Percentiles rank a stretch among this genome's conserved stretches.
Conservation (phyloP, 2,797 vertebrate genomes). For the Catostomus latipinnis region DNA sequence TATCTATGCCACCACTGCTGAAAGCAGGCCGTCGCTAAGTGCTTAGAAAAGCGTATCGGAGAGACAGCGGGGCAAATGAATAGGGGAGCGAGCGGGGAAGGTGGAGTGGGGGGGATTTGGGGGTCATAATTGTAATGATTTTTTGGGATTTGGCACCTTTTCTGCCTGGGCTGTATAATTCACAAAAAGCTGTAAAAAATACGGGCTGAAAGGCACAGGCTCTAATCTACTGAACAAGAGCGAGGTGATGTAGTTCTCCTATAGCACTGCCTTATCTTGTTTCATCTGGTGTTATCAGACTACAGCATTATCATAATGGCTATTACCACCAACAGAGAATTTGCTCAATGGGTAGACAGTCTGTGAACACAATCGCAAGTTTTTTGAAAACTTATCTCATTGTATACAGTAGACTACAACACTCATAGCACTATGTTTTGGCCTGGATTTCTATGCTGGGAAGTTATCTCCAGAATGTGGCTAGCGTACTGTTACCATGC, state of each 20-base stretch:
- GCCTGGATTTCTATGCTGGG: slow-evolving; percentile 38
- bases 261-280: slow-evolving; percentile 54
- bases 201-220: slow-evolving; percentile 26
- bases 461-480: slow-evolving; percentile 36
- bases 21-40: slow-evolving; percentile 42
- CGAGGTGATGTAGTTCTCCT: slow-evolving; percentile 21
- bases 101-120: background rate
- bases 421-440: slow-evolving; percentile 38
- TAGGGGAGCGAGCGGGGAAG: slow-evolving; percentile 1
- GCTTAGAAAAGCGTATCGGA: slow-evolving; percentile 37
- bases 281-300: slow-evolving; percentile 55
- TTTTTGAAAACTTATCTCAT: slow-evolving; percentile 41
- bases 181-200: slow-evolving; percentile 30
- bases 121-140: slow-evolving; percentile 51
- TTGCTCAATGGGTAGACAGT: slow-evolving; percentile 20
- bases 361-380: slow-evolving; percentile 43
- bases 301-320: slow-evolving; percentile 59
- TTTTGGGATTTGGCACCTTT: slow-evolving; percentile 7
- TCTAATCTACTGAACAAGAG: slow-evolving; percentile 35
- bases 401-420: slow-evolving; percentile 1
- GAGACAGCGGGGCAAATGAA: slow-evolving; percentile 12
- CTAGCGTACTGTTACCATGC: slow-evolving; percentile 54
- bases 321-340: slow-evolving; percentile 50
- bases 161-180: slow-evolving; percentile 11
- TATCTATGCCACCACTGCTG: slow-evolving; percentile 28